Evolutionary conservation across 2,888 invertebrate species (phyloP).

Genomic region (Sinopyrophorus schimmeli): DNA sequence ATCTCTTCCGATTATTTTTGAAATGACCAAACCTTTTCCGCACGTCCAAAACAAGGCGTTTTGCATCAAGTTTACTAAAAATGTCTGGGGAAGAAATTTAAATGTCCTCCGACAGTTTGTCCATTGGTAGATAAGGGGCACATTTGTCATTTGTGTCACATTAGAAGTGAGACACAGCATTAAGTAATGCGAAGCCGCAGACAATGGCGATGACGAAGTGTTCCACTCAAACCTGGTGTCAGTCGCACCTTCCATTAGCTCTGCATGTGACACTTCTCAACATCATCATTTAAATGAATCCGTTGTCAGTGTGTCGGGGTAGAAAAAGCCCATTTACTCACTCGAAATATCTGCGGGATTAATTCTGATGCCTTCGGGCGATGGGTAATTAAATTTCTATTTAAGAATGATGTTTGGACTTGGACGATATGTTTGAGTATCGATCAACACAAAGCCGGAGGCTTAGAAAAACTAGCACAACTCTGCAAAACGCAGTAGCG

Average conservation of each 20-base stretch:
- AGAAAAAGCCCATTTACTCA: constrained; percentile 20
- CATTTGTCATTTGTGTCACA: constrained; percentile 50
- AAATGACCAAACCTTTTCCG: too few species aligned
- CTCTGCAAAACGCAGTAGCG: constrained; percentile 26
- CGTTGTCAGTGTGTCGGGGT: constrained; percentile 20
- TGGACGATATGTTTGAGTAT: constrained; percentile 29
- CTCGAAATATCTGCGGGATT: constrained; percentile 5
- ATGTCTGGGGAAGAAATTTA: too few species aligned
- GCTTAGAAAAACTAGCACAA: constrained; percentile 35
- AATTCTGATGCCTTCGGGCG: background rate
- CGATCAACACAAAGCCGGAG: constrained; percentile 33
- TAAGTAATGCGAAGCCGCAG: constrained; percentile 46
- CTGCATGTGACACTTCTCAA: constrained; percentile 45
- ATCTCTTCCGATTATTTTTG: too few species aligned
- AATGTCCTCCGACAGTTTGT: constrained; percentile 26
- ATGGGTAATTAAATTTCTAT: constrained; percentile 13
- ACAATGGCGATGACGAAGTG: constrained; percentile 49
- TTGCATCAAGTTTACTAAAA: too few species aligned
- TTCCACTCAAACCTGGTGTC: constrained; percentile 50
- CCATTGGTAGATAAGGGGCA: constrained; percentile 51
- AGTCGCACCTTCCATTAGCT: constrained; percentile 50
- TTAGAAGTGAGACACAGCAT: constrained; percentile 43
- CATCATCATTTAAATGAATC: constrained; percentile 52
- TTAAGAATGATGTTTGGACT: constrained; percentile 25
- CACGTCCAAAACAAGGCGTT: too few species aligned